Conservation (phyloP, 2,888 invertebrate species). For the Epinotia ramella region DNA sequence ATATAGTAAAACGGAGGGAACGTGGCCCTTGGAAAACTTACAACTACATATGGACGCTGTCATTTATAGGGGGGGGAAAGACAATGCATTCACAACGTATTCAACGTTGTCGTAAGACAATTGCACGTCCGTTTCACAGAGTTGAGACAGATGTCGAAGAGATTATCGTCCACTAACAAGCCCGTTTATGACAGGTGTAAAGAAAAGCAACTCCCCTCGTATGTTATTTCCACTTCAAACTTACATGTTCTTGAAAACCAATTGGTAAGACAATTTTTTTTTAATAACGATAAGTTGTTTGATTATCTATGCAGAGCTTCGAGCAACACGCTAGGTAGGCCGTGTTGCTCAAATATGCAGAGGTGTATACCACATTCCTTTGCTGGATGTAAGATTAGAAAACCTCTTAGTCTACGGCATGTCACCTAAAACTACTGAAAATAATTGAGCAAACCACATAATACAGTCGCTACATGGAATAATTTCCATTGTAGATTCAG, state of each 20-base stretch:
- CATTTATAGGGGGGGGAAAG: not conserved
- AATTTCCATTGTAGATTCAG: not conserved
- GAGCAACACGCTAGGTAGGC: too few relatives aligned
- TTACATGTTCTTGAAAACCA: not conserved
- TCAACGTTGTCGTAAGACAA: not conserved
- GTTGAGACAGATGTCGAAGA: not conserved
- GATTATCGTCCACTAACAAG: not conserved
- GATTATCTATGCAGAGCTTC: too few relatives aligned
- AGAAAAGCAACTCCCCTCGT: not conserved
- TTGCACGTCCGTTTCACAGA: not conserved
- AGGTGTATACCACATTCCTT: too few relatives aligned
- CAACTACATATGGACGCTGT: not conserved
- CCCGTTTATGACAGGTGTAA: not conserved
- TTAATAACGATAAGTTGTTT: too few relatives aligned
- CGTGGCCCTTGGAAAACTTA: not conserved
- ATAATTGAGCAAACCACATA: not conserved
- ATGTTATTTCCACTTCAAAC: not conserved
- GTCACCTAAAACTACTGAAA: not conserved
- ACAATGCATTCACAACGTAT: not conserved
- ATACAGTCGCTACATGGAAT: not conserved
- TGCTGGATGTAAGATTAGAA: too few relatives aligned
- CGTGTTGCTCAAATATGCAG: too few relatives aligned
- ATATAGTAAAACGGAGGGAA: too few relatives aligned
- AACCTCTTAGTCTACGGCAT: too few relatives aligned
- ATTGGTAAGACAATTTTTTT: too few relatives aligned